phyloP scores from a whole-genome alignment of 2,797 vertebrate genomes.

The Acanthopagrus latus region DNA sequence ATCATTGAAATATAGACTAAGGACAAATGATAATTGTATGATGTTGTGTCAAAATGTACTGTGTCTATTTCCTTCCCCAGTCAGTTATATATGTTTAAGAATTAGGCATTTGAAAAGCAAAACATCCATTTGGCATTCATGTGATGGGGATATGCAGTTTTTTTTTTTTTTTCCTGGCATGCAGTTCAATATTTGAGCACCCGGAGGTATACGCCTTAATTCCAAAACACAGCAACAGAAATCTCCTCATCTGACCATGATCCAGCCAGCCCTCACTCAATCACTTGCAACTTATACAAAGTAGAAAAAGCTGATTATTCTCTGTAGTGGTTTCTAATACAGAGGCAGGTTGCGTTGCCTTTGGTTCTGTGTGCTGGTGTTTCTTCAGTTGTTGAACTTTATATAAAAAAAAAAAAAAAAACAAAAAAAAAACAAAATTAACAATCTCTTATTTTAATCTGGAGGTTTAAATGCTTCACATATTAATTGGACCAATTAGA shows the following conservation, averaged over 20 bases:
- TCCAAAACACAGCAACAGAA: slow-evolving; percentile 37
- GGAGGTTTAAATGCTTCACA: not conserved
- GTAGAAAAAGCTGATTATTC: not conserved
- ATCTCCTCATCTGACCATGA: not conserved
- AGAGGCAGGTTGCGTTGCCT: not conserved
- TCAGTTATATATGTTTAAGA: slow-evolving; percentile 52
- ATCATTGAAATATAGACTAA: slow-evolving; percentile 1
- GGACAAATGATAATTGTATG: slow-evolving; percentile 29
- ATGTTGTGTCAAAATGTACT: not conserved
- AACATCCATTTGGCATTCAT: slow-evolving; percentile 52
- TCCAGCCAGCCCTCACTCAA: not conserved
- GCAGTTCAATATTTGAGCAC: slow-evolving; percentile 53
- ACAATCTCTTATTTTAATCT: not conserved
- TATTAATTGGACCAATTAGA: not conserved
- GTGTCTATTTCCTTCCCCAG: slow-evolving; percentile 32
- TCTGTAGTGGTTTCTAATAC: not conserved
- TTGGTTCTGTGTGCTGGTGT: not conserved
- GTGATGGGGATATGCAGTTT: slow-evolving; percentile 21
- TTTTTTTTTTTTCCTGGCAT: slow-evolving; percentile 36
- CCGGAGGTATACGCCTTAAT: slow-evolving; percentile 28
- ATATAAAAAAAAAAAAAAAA: not conserved
- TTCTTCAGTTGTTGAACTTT: not conserved
- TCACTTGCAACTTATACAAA: not conserved
- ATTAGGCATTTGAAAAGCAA: slow-evolving; percentile 55
- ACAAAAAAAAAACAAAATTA: not conserved